Evolutionary conservation across 2,797 vertebrate genomes (phyloP).

Genomic region (Pagetopsis macropterus): DNA sequence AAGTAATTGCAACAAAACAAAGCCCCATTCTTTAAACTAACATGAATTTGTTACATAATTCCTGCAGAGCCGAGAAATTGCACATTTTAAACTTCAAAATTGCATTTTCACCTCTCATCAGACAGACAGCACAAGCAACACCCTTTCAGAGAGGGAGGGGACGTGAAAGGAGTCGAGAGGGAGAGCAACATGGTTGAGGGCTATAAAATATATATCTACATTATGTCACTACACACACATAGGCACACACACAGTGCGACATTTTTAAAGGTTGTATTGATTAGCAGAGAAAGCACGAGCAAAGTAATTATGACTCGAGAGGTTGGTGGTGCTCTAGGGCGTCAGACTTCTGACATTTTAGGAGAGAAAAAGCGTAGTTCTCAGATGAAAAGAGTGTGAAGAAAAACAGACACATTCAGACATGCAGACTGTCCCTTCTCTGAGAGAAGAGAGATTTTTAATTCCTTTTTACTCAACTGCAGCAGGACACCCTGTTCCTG

Average conservation of each 20-base stretch:
- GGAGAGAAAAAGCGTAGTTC: constrained; percentile 42
- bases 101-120: constrained; percentile 1
- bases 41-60: neutral
- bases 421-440: constrained; percentile 13
- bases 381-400: constrained; percentile 22
- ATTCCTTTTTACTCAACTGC: neutral
- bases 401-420: constrained; percentile 18
- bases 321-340: constrained; percentile 21
- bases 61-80: neutral
- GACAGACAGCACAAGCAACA: neutral
- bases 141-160: neutral
- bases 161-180: neutral
- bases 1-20: constrained; percentile 12
- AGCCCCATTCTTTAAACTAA: neutral
- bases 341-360: constrained; percentile 61
- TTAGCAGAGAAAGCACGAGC: constrained; percentile 37
- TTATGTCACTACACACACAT: constrained; percentile 10
- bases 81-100: constrained; percentile 27
- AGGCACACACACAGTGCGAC: constrained; percentile 15
- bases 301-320: constrained; percentile 37
- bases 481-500: neutral
- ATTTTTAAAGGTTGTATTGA: constrained; percentile 59
- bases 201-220: constrained; percentile 21
- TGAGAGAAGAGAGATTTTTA: neutral
- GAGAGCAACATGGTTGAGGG: neutral